phyloP scores from a whole-genome alignment of 2,888 invertebrate species.

The Ischnus inquisitorius region DNA sequence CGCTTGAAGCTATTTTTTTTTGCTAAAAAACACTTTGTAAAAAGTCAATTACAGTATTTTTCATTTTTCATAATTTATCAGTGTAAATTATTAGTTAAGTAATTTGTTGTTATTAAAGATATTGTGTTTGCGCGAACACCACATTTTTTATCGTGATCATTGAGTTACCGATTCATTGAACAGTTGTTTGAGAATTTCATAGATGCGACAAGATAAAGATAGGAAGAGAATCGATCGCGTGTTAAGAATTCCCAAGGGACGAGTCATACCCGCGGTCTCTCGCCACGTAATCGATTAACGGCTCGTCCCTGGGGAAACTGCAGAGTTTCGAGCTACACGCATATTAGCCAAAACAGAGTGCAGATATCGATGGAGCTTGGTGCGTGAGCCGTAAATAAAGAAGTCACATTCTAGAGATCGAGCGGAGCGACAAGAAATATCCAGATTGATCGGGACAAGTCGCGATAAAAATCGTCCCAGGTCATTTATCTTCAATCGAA shows the following conservation, averaged over 20 bases:
- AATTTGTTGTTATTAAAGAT: not conserved
- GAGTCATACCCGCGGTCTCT: slow-evolving; percentile 43
- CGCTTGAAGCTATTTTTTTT: too few relatives aligned
- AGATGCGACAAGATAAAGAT: slow-evolving; percentile 39
- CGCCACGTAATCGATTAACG: slow-evolving; percentile 37
- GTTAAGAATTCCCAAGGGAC: slow-evolving; percentile 65
- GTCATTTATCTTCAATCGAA: not conserved
- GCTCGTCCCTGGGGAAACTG: slow-evolving; percentile 51
- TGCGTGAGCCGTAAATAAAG: slow-evolving; percentile 1
- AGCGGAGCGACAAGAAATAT: slow-evolving; percentile 35
- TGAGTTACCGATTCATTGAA: not conserved
- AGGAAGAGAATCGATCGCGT: slow-evolving; percentile 30
- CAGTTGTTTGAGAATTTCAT: slow-evolving; percentile 21
- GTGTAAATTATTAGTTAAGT: not conserved
- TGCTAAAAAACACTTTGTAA: too few relatives aligned
- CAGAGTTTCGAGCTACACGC: slow-evolving; percentile 7
- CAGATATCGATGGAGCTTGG: slow-evolving; percentile 44
- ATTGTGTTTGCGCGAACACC: not conserved
- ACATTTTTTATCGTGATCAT: not conserved
- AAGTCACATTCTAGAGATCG: slow-evolving; percentile 44
- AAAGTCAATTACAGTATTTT: too few relatives aligned
- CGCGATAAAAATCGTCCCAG: slow-evolving; percentile 33
- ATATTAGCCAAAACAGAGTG: slow-evolving; percentile 26
- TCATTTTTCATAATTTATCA: not conserved
- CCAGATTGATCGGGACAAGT: not conserved